Base-by-base conservation (phyloP, 2,797 vertebrate species). In the Etheostoma perlongum region DNA sequence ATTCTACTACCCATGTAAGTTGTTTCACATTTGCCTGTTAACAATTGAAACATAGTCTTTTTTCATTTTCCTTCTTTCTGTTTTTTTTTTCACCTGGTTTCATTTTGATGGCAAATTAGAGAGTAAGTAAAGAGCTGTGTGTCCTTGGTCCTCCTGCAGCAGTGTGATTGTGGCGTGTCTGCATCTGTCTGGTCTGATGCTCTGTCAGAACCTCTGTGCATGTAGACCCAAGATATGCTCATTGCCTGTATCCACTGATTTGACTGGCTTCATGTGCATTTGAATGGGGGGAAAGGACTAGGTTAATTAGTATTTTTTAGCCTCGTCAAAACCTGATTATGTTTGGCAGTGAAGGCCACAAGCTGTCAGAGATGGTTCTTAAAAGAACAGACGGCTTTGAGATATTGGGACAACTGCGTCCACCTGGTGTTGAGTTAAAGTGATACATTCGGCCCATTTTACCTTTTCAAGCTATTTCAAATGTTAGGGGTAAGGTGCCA, bases 31-130 rank as follows among this genome's bases (percentile, higher is more conserved):
- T 78, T 92, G 69, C 72, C 65, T 88, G 84, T 77, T 85, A 68
- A 89, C 76, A 78, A 79, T 78, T 69, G 74, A 80, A 87, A 87
- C 67, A 4, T 88, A 79, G 76, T 74, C 44, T 63, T 82, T 89
- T 89, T 82, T 92, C 57, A 78, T 87, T 91, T 85, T 91, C 78
- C 86, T 87, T 89, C 80, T 88, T 93, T 88, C 73, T 85, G 78
- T 72, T 74, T 55, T 76, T 81, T 88, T 79, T 84, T 90, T 86
- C 85, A 90, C 91, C 74, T 84, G 90, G 89, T 90, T 93, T 91
- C 90, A 93, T 94, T 94, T 92, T 94, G 93, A 94, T 92, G 94
- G 76, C 84, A 88, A 89, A 91, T 94, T 95, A 96, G 95, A 93
- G 93, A 95, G 94, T 96, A 96, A 96, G 95, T 96, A 95, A 76